Evolutionary conservation across 2,113 vertebrate species (phyloP), one percentile per base, ranked within the genome.

Genomic region (Maccullochella peelii): DNA sequence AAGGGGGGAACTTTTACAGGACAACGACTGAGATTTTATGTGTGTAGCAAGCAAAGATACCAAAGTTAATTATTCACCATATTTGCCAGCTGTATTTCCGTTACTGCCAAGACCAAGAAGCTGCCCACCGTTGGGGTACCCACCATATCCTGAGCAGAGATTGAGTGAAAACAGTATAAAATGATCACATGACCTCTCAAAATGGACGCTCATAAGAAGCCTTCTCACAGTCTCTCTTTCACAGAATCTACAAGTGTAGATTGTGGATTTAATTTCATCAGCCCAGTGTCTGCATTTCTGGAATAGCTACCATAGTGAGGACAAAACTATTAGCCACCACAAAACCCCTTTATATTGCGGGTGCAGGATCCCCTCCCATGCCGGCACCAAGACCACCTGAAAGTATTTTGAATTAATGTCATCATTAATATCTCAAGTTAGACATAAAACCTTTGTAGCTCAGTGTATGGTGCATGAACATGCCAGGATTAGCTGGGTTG

Each of bases 91-190:
- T 36, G 47, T 11, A 63, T 90, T 89, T 82, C 73, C 87, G 36
- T 84, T 83, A 59, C 18, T 79, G 42, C 84, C 89, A 8, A 83
- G 71, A 58, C 88, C 85, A 12, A 88, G 68, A 74, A 62, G 72
- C 23, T 93, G 91, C 8, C 86, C 90, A 52, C 67, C 75, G 23
- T 59, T 88, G 20, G 87, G 77, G 1, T 85, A 66, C 0, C 84
- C 86, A 12, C 70, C 87, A 30, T 92, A 85, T 36, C 91, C 94
- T 95, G 83, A 77, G 42, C 16, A 82, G 12, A 58, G 3, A 79
- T 1, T 18, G 23, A 33, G 6, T 47, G 0, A 54, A 52, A 89
- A 68, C 14, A 16, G 16, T 14, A 30, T 42, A 10, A 57, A 58
- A 30, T 1, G 0, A 68, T 44, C 10, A 30, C 21, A 44, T 40